Evolutionary conservation across 1,140 invertebrate genomes (phyloP).

Genomic region (Ganaspis sp.): DNA sequence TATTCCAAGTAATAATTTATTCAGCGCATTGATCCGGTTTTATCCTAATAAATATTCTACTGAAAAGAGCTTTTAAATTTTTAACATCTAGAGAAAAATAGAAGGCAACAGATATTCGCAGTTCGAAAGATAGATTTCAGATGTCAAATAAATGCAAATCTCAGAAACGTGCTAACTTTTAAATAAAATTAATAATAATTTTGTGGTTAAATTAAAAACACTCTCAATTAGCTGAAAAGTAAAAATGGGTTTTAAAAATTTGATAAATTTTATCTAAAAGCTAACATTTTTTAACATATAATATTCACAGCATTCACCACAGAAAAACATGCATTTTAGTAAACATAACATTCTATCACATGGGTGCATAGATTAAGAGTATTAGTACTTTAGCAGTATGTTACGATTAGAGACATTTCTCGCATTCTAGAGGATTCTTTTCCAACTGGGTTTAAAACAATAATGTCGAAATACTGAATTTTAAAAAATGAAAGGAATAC

Average conservation of each 20-base stretch:
- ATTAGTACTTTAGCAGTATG: background rate
- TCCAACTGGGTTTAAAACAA: too few relatives aligned
- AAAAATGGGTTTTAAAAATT: background rate
- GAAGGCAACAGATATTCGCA: background rate
- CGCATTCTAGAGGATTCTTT: too few relatives aligned
- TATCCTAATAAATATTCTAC: background rate
- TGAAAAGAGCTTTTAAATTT: background rate
- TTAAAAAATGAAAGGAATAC: too few relatives aligned
- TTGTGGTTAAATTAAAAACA: background rate
- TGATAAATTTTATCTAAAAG: background rate
- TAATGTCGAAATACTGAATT: too few relatives aligned
- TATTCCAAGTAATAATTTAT: background rate
- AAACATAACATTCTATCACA: constrained; percentile 1
- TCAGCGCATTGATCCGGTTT: background rate
- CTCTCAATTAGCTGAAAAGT: background rate
- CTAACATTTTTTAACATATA: background rate
- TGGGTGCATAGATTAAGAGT: background rate
- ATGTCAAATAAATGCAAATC: background rate
- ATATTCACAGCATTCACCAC: background rate
- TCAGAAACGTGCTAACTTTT: background rate
- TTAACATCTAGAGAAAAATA: background rate
- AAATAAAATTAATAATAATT: constrained; percentile 3
- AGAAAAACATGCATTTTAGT: background rate
- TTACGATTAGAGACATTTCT: background rate
- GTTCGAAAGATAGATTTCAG: background rate